Percentiles rank a stretch among this genome's conserved stretches.
phyloP scores from a whole-genome alignment of 2,888 invertebrate species.

The Mimachlamys varia region DNA sequence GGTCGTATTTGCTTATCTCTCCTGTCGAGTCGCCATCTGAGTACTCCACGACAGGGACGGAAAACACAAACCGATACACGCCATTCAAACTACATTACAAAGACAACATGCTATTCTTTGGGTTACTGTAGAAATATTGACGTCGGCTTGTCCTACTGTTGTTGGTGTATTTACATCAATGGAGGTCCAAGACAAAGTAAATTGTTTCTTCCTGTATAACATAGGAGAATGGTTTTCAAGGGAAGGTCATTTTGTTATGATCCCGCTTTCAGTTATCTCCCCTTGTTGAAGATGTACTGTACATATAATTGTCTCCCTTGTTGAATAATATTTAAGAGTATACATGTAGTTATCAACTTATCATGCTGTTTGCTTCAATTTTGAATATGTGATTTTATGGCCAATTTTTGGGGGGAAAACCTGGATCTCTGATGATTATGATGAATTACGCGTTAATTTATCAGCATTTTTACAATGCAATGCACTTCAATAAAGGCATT shows the following conservation, averaged over 20 bases:
- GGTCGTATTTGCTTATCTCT: constrained; percentile 17
- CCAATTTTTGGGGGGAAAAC: too few relatives aligned
- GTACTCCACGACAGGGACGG: background rate
- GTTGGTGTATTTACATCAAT: background rate
- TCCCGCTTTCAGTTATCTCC: background rate
- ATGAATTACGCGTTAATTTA: too few relatives aligned
- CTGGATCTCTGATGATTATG: too few relatives aligned
- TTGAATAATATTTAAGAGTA: too few relatives aligned
- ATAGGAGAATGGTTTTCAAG: background rate
- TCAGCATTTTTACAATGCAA: too few relatives aligned
- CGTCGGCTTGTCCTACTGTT: background rate
- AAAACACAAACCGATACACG: background rate
- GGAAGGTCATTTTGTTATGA: background rate
- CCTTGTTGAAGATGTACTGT: background rate
- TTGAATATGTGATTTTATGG: too few relatives aligned
- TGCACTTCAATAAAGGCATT: too few relatives aligned
- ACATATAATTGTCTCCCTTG: background rate
- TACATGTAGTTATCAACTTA: too few relatives aligned
- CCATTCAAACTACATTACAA: constrained; percentile 1
- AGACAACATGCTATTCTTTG: constrained; percentile 10
- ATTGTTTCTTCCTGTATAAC: background rate
- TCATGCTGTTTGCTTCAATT: too few relatives aligned
- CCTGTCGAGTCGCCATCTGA: constrained; percentile 7
- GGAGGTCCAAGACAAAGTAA: background rate
- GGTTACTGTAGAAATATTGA: background rate